Evolutionary conservation across 2,113 vertebrate species (phyloP).

Genomic region (Lepidothrix coronata): DNA sequence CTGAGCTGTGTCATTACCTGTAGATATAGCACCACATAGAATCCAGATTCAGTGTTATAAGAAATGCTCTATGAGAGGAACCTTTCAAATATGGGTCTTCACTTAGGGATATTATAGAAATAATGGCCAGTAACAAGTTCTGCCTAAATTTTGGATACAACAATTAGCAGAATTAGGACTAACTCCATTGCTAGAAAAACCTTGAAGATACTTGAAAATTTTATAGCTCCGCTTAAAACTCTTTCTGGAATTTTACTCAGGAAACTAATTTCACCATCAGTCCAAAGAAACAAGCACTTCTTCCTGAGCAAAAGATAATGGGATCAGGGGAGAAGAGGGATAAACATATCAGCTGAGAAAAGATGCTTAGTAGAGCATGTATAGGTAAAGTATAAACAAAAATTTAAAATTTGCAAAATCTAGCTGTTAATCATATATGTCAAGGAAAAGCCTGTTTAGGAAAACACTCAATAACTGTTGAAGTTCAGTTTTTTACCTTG

Average conservation of each 20-base stretch:
- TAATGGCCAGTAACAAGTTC: neutral
- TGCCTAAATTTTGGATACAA: neutral
- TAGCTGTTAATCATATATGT: neutral
- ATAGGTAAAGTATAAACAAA: neutral
- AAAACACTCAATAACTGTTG: neutral
- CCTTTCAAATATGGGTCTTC: neutral
- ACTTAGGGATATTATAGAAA: neutral
- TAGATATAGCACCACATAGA: neutral
- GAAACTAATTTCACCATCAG: neutral
- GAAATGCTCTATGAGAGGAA: neutral
- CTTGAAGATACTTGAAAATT: neutral
- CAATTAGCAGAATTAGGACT: neutral
- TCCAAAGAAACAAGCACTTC: neutral
- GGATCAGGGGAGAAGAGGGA: neutral
- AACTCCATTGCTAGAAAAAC: neutral
- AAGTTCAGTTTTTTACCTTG: neutral
- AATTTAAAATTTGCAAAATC: neutral
- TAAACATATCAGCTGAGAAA: neutral
- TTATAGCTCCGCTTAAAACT: neutral
- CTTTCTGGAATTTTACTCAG: neutral
- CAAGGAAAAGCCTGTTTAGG: neutral
- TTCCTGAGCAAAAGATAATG: neutral
- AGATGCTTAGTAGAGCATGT: neutral
- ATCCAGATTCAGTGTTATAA: neutral
- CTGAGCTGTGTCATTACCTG: neutral